Evolutionary conservation across 2,888 invertebrate species (phyloP).

Genomic region (Branchinecta sandiegonensis): DNA sequence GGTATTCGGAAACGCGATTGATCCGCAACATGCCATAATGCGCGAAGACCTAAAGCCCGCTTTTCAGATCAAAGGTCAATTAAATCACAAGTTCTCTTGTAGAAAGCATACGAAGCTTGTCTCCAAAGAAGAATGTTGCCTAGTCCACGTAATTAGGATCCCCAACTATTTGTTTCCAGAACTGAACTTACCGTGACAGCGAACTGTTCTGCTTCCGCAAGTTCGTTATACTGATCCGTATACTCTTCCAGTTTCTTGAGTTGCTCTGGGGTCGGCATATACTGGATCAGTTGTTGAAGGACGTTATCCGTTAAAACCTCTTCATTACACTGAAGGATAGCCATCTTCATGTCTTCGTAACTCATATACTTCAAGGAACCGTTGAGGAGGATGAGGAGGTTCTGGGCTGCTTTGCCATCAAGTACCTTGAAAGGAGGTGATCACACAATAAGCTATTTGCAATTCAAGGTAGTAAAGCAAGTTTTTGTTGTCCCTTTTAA

Average conservation of each 20-base stretch:
- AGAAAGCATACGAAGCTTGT: too few relatives aligned
- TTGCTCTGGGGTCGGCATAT: conserved; percentile 81
- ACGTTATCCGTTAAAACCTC: conserved; percentile 68
- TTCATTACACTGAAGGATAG: conserved; percentile 73
- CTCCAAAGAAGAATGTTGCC: too few relatives aligned
- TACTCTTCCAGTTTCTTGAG: conserved; percentile 65
- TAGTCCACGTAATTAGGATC: too few relatives aligned
- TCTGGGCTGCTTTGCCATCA: conserved; percentile 85
- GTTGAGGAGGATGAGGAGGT: conserved; percentile 67
- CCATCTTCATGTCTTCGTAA: conserved; percentile 62
- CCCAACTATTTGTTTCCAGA: too few relatives aligned
- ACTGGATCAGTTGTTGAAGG: conserved; percentile 75
- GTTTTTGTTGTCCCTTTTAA: too few relatives aligned
- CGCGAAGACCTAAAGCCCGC: too few relatives aligned
- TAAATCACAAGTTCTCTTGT: too few relatives aligned
- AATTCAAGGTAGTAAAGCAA: too few relatives aligned
- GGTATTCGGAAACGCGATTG: too few relatives aligned
- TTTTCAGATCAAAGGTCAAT: too few relatives aligned
- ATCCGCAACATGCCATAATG: too few relatives aligned
- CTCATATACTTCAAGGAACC: conserved; percentile 71
- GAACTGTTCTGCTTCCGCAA: conserved; percentile 90
- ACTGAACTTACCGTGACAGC: conserved; percentile 51
- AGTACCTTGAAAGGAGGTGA: conserved; percentile 42
- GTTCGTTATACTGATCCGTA: conserved; percentile 57
- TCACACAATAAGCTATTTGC: too few relatives aligned